Percentiles rank a stretch among this genome's conserved stretches.
Evolutionary conservation across 2,113 vertebrate genomes (phyloP).

Genomic region (Microcebus tavaratra): DNA sequence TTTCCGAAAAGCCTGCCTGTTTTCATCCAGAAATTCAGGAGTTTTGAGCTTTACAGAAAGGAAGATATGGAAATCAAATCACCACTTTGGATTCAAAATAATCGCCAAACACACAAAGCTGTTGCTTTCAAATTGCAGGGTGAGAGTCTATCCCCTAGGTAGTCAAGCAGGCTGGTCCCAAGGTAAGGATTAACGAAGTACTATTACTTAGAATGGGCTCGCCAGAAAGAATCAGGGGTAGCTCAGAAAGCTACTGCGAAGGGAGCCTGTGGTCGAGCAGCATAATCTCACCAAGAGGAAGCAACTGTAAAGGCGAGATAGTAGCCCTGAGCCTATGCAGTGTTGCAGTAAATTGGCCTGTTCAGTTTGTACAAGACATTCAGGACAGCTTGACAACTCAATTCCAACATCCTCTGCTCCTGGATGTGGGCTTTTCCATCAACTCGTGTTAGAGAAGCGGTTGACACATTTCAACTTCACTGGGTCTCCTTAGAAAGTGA

Average conservation of each 20-base stretch:
- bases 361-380: slow-evolving; percentile 69
- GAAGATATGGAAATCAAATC: slow-evolving; percentile 31
- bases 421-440: slow-evolving; percentile 50
- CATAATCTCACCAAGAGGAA: slow-evolving; percentile 37
- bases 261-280: background rate
- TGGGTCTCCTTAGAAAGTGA: background rate
- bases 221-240: background rate
- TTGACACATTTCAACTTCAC: background rate
- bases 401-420: slow-evolving; percentile 50
- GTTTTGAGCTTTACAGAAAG: slow-evolving; percentile 33
- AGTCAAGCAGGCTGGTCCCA: background rate
- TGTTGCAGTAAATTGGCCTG: slow-evolving; percentile 75
- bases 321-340: slow-evolving; percentile 53
- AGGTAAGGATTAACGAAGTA: background rate
- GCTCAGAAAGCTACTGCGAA: background rate
- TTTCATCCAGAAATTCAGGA: slow-evolving; percentile 48
- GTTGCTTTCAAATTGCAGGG: background rate
- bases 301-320: slow-evolving; percentile 38
- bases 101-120: background rate
- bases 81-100: slow-evolving; percentile 1
- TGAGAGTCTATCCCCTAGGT: background rate
- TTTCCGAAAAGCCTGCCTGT: background rate
- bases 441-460: background rate
- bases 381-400: slow-evolving; percentile 76
- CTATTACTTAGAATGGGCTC: background rate